phyloP scores from a whole-genome alignment of 2,113 vertebrate species.

The Phodopus roborovskii region DNA sequence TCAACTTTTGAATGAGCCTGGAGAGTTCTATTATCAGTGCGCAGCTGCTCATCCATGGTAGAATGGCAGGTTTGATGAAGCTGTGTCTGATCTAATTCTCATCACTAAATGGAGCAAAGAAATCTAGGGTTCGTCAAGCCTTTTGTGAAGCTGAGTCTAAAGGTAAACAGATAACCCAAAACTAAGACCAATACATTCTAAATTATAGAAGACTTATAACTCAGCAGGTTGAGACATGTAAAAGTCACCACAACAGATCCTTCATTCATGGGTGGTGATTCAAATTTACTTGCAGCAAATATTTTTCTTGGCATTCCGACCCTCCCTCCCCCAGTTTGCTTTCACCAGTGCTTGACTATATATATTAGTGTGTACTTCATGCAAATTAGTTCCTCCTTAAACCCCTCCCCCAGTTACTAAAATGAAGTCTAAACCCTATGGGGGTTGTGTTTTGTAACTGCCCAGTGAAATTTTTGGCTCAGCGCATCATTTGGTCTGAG shows the following conservation, averaged over 20 bases:
- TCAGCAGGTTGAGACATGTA: background rate
- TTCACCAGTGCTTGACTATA: background rate
- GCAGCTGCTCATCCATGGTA: background rate
- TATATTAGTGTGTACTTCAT: constrained; percentile 3
- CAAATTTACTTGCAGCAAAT: constrained; percentile 15
- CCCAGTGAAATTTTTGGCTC: background rate
- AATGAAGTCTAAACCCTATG: constrained; percentile 32
- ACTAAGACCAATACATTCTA: background rate
- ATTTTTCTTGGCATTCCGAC: constrained; percentile 8
- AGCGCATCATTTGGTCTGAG: constrained; percentile 6
- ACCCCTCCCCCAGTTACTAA: constrained; percentile 1
- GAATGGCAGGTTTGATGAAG: background rate
- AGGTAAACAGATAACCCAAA: constrained; percentile 19
- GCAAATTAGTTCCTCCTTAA: constrained; percentile 23
- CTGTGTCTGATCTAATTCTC: background rate
- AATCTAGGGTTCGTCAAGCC: background rate
- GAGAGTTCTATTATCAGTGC: background rate
- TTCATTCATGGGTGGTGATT: background rate
- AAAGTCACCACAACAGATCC: background rate
- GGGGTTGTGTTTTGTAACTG: constrained; percentile 20
- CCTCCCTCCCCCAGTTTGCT: background rate
- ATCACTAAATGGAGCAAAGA: constrained; percentile 13
- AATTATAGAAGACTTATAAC: background rate
- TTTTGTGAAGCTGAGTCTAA: constrained; percentile 16
- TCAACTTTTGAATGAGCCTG: background rate